A percentile compares a stretch with the other conserved stretches of the same genome.
These are phyloP conservation scores for Pseudocheirus occidentalis DNA, from an alignment of 2,797 vertebrate genomes.

Conservation along the genomic window DNA sequence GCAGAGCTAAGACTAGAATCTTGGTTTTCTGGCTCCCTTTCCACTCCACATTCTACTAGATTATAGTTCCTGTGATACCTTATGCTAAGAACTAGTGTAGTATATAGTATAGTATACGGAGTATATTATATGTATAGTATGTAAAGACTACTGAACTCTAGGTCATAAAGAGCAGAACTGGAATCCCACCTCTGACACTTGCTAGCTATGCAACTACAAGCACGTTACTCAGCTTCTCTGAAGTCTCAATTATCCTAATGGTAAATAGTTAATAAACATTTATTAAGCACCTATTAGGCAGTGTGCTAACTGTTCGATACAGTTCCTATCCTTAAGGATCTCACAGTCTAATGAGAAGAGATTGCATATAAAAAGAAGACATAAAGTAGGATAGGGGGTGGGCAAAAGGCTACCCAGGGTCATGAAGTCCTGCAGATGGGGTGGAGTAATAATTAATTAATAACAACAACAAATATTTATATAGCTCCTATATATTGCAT, in stretches of 20 bases:
- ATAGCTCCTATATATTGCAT: background rate
- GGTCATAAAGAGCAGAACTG: background rate
- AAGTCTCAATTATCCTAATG: background rate
- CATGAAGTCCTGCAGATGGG: background rate
- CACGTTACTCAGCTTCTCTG: background rate
- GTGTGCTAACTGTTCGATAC: background rate
- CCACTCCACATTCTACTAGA: background rate
- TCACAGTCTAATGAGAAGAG: background rate
- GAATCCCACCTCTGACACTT: background rate
- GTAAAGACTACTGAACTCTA: background rate
- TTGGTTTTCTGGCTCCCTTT: background rate
- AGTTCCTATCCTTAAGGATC: background rate
- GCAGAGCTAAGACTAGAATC: background rate
- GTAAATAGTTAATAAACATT: background rate
- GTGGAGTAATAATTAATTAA: background rate
- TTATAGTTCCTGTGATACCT: background rate
- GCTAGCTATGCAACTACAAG: background rate
- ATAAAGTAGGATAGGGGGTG: background rate
- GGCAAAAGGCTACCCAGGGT: background rate
- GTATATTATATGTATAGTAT: background rate
- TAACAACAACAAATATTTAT: background rate
- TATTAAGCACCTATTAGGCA: background rate
- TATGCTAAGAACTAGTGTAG: background rate
- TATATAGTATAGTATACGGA: background rate
- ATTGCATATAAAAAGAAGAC: background rate